Evolutionary conservation across 1,140 invertebrate species (phyloP), one percentile per base, ranked within the genome.

Genomic region (Zeugodacus cucurbitae): DNA sequence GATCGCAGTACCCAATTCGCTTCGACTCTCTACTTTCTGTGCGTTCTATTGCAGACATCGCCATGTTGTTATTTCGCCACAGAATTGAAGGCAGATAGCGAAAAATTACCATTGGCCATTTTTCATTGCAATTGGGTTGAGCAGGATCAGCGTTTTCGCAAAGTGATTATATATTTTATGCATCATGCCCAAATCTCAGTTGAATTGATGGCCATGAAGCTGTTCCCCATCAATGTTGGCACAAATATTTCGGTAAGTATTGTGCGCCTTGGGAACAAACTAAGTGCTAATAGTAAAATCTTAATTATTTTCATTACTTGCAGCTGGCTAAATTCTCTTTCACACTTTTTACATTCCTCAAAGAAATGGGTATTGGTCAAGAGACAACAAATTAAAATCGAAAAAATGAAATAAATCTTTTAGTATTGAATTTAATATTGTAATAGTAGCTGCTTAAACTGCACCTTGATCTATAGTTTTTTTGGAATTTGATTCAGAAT

Each of bases 311-410:
- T 10, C 29, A 37, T 34, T 86, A 2, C 44, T 89, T 88, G 3
- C 59, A 90, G 90, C 89, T 90, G 37, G 90, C 90, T 32, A 90
- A 90, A 86, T 90, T 90, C 90, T 89, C 90, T 0, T 90, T 90
- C 57, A 90, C 90, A 34, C 88, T 90, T 5, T 90, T 90, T 48
- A 90, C 90, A 3, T 89, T 90, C 3, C 90, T 90, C 48, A 90
- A 90, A 64, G 88, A 89, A 7, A 90, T 90, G 90, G 78, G 64
- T 2, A 26, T 70, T 14, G 64, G 64, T 17, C 26, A 70, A 32
- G 0, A 70, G 17, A 10, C 17, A 17, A 37, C 10, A 34, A 26
- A 70, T 20, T 70, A 34, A 67, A 70, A 20, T 17, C 14, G 48
- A 10, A 54, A 17, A 54, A 54, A 17, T 17, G 7, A 41, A 54